Percentiles rank a stretch among this genome's conserved stretches.
These are phyloP conservation scores for Drosophila dunni DNA, from an alignment of 1,140 invertebrate species.

Conservation along the genomic window DNA sequence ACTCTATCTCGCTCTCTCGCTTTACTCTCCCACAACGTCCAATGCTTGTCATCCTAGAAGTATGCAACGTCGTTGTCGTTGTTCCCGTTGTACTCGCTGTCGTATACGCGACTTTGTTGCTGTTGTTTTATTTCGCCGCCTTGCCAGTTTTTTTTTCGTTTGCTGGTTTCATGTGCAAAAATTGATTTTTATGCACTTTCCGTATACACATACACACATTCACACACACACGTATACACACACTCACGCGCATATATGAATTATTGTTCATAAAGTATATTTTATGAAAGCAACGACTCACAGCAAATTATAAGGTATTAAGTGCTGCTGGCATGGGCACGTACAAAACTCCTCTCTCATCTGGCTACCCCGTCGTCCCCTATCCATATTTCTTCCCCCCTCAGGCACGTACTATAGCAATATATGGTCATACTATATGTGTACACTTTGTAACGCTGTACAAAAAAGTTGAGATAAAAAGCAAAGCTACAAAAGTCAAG, in stretches of 20 bases:
- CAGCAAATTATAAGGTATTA: constrained; percentile 83
- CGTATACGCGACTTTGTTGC: constrained; percentile 66
- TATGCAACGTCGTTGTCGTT: constrained; percentile 74
- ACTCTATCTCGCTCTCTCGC: not conserved
- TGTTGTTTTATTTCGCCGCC: constrained; percentile 71
- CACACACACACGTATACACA: no score
- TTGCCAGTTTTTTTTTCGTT: constrained; percentile 51
- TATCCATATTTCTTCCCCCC: not conserved
- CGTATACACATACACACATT: constrained; percentile 36
- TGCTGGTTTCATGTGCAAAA: constrained; percentile 75
- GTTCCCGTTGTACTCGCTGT: constrained; percentile 54
- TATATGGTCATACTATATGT: not conserved
- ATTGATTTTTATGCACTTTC: constrained; percentile 83
- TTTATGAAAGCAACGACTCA: constrained; percentile 82
- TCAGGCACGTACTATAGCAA: constrained; percentile 3
- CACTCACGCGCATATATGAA: constrained; percentile 60
- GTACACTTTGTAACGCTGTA: constrained; percentile 4
- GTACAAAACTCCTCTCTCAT: constrained; percentile 34
- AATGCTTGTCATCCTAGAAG: constrained; percentile 74
- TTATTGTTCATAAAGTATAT: constrained; percentile 83
- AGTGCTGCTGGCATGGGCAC: constrained; percentile 73
- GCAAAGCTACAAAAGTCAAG: not conserved
- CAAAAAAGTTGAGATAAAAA: not conserved
- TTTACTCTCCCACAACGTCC: not conserved
- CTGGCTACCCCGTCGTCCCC: no score